These are phyloP conservation scores for Bufo gargarizans DNA, from an alignment of 2,113 vertebrate species.

Conservation along the genomic window DNA sequence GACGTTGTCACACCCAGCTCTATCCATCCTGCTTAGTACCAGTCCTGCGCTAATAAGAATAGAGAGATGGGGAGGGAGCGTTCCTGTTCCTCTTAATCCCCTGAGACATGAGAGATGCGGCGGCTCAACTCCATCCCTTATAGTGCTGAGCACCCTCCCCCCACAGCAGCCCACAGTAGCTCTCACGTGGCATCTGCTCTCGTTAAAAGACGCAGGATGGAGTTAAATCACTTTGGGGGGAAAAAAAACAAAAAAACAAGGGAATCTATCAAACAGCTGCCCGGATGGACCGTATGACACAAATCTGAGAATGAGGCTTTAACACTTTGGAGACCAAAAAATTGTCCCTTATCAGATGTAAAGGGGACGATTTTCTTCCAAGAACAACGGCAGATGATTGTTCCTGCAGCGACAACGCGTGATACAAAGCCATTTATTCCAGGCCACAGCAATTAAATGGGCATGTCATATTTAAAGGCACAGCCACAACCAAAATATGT, in stretches of 20 bases:
- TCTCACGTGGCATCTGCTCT: conserved; percentile 32
- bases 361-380: neutral
- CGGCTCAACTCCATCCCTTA: conserved; percentile 30
- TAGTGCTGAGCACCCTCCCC: conserved; percentile 26
- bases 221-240: conserved; percentile 7
- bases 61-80: conserved; percentile 18
- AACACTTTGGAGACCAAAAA: neutral
- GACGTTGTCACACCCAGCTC: conserved; percentile 44
- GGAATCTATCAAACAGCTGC: conserved; percentile 12
- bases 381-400: neutral
- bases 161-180: neutral
- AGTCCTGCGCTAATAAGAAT: conserved; percentile 44
- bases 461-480: neutral
- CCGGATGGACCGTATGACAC: conserved; percentile 8
- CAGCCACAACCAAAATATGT: neutral
- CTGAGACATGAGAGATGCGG: conserved; percentile 33
- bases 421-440: neutral
- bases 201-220: conserved; percentile 34
- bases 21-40: conserved; percentile 48
- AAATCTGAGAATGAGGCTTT: conserved; percentile 11
- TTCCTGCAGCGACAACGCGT: neutral
- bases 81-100: conserved; percentile 29
- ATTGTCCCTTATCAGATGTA: neutral
- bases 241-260: neutral
- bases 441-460: neutral